Evolutionary conservation across 2,797 vertebrate species (phyloP), one percentile per base, ranked within the genome.

Genomic region (Enteromius viviparus): DNA sequence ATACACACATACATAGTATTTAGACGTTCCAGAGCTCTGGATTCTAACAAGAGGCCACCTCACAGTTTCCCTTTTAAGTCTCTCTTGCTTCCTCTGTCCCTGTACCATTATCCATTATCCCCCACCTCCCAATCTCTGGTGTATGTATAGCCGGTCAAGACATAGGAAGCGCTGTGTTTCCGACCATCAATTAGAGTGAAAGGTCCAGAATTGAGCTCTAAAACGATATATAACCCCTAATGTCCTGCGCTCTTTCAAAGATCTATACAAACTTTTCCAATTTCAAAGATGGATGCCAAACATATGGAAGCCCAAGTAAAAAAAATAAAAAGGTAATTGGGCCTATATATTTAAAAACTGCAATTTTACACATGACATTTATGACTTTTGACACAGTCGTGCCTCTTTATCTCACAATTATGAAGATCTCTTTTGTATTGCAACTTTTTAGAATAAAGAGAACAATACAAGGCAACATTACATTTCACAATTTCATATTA

Each of bases 61-160:
- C 64, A 69, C 11, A 21, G 29, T 82, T 85, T 82, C 58, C 69
- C 80, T 85, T 85, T 85, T 81, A 81, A 78, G 79, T 85, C 74
- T 85, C 69, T 78, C 55, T 85, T 1, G 69, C 69, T 71, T 45
- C 49, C 79, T 37, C 85, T 85, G 29, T 84, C 40, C 71, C 83
- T 80, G 12, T 32, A 55, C 53, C 17, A 45, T 72, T 78, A 49
- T 82, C 70, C 62, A 19, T 77, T 68, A 53, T 10, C 7, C 32
- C 55, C 40, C 29, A 26, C 17, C 1, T 26, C 12, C 53, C 19
- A 32, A 26, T 47, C 60, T 64, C 83, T 77, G 81, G 74, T 60
- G 37, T 47, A 62, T 80, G 51, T 69, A 76, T 45, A 80, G 14
- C 69, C 55, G 23, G 53, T 77, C 76, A 37, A 53, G 71, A 55